These are phyloP conservation scores for Actinia equina DNA, from an alignment of 64 coral and sea anemone species.

Conservation along the genomic window DNA sequence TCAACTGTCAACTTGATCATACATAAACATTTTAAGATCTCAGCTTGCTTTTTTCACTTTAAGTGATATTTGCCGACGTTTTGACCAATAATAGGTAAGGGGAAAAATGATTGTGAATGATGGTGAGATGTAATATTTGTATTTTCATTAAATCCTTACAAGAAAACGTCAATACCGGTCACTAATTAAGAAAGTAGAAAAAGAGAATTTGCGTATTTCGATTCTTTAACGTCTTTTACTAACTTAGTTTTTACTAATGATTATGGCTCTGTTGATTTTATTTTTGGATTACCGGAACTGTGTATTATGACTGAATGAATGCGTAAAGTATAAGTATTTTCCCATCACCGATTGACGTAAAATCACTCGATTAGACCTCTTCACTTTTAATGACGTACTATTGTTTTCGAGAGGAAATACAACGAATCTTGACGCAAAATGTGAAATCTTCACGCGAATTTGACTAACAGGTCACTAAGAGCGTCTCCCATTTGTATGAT, in stretches of 20 bases:
- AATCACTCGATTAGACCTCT: background rate
- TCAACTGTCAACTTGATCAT: background rate
- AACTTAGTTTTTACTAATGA: background rate
- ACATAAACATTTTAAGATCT: background rate
- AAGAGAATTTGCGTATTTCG: background rate
- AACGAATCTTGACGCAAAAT: too few species aligned
- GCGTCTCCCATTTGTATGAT: too few species aligned
- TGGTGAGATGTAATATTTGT: background rate
- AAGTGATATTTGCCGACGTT: background rate
- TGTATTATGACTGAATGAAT: background rate
- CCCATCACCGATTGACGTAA: background rate
- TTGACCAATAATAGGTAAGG: background rate
- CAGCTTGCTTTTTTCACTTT: background rate
- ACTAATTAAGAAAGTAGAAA: background rate
- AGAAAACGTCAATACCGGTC: background rate
- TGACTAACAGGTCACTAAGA: too few species aligned
- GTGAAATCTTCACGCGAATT: background rate
- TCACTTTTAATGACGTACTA: background rate
- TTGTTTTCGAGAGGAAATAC: background rate
- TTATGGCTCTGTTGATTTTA: background rate
- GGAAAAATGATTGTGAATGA: background rate
- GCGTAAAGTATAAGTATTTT: background rate
- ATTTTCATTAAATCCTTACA: background rate
- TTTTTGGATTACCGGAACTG: background rate
- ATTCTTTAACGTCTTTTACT: background rate